Evolutionary conservation across 2,113 vertebrate species (phyloP).

Genomic region (Tursiops truncatus): DNA sequence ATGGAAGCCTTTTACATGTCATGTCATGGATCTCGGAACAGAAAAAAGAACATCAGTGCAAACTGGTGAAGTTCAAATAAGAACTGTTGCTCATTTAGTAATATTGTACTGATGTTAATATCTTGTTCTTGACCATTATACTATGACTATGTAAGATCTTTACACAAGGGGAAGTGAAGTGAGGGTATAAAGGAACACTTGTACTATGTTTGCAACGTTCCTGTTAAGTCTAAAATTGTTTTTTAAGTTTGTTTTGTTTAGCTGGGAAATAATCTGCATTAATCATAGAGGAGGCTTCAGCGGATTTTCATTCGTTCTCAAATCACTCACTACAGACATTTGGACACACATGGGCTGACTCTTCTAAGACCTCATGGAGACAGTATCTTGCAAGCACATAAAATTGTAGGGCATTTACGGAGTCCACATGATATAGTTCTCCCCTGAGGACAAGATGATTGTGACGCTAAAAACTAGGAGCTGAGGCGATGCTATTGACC

Average conservation of each 20-base stretch:
- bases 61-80: not conserved
- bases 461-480: not conserved
- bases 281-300: not conserved
- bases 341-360: not conserved
- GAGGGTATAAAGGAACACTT: not conserved
- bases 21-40: not conserved
- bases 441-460: not conserved
- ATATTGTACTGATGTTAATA: not conserved
- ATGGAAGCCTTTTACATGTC: not conserved
- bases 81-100: not conserved
- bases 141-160: not conserved
- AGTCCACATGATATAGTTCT: not conserved
- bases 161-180: not conserved
- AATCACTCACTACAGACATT: not conserved
- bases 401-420: not conserved
- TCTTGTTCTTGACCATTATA: not conserved
- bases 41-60: not conserved
- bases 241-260: not conserved
- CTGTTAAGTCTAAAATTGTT: not conserved
- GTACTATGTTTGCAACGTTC: not conserved
- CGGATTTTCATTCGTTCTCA: not conserved
- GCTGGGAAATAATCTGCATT: not conserved
- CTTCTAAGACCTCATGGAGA: not conserved
- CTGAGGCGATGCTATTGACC: not conserved
- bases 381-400: not conserved